These are phyloP conservation scores for Noctilio leporinus DNA, from an alignment of 2,113 vertebrate genomes.

Conservation along the genomic window DNA sequence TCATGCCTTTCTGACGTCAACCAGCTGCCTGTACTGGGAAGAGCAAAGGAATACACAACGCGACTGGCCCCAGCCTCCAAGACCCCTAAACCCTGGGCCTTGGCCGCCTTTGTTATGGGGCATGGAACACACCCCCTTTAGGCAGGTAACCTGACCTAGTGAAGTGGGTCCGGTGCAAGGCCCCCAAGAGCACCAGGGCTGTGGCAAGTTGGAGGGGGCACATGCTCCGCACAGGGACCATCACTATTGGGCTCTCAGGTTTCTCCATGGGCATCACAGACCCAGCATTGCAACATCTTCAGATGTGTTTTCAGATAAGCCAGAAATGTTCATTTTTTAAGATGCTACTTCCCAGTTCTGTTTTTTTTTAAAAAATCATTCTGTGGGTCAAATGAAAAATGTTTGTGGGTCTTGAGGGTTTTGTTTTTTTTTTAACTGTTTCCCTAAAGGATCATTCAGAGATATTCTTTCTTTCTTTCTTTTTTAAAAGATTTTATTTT, in stretches of 20 bases:
- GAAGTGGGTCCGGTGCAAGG: neutral
- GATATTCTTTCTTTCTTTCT: neutral
- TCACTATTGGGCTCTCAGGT: neutral
- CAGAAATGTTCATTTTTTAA: neutral
- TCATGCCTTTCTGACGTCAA: neutral
- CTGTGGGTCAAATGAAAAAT: neutral
- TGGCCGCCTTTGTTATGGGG: neutral
- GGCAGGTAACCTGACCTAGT: neutral
- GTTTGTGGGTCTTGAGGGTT: neutral
- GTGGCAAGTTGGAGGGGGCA: neutral
- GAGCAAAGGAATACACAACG: neutral
- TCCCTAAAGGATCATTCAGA: neutral
- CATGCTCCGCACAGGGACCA: too few species aligned
- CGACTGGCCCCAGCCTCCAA: neutral
- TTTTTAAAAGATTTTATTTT: too few species aligned
- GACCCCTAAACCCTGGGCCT: fast-evolving
- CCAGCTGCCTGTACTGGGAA: neutral
- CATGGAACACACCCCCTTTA: neutral
- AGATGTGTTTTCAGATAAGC: neutral
- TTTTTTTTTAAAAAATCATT: neutral
- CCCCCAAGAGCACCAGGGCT: neutral
- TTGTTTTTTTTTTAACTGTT: neutral
- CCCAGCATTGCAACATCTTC: neutral
- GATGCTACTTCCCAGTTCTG: neutral
- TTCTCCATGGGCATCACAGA: neutral